Evolutionary conservation across 2,113 vertebrate genomes (phyloP), one percentile per base, ranked within the genome.

Genomic region (Lagopus leucura): DNA sequence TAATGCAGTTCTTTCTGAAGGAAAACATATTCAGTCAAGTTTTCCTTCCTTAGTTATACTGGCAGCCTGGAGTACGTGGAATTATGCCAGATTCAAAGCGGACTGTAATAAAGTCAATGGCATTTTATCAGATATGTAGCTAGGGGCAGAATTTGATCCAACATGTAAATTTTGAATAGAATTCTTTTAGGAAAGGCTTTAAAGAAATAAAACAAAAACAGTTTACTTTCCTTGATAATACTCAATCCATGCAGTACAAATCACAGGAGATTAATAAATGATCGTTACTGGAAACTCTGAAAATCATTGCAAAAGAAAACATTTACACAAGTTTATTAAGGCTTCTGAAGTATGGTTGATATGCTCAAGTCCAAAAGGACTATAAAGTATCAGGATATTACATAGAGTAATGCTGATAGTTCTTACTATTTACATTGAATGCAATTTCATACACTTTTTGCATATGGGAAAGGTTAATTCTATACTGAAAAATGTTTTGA

Each of bases 1-100:
- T 75, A 88, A 77, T n/a, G 30, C 82, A 98, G 97, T 97, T 98
- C 96, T 98, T 98, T 77, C 61, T 81, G 72, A 88, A 83, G 65
- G 17, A 90, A 88, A 93, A 67, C 55, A 77, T 18, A 74, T 47
- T 67, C 57, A 76, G 52, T 94, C 78, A 88, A 60, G 47, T 52
- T 86, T 70, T 89, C 61, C 69, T 52, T 90, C 20, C 64, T 71
- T 34, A 75, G 69, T 88, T 91, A 71, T 43, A 65, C 85, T 81
- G 79, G 52, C 76, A 94, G 85, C 60, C 79, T 89, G 32, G 27
- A 96, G 80, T 48, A 67, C 69, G 6, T 91, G 89, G 82, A 96
- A 91, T 57, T 22, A 81, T 7, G 82, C 88, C 89, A 93, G 70
- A 90, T 77, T 69, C 66, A 80, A 90, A 95, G 69, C 70, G 93